Evolutionary conservation across 2,797 vertebrate genomes (phyloP), one percentile per base, ranked within the genome.

Genomic region (Tragopan temminckii): DNA sequence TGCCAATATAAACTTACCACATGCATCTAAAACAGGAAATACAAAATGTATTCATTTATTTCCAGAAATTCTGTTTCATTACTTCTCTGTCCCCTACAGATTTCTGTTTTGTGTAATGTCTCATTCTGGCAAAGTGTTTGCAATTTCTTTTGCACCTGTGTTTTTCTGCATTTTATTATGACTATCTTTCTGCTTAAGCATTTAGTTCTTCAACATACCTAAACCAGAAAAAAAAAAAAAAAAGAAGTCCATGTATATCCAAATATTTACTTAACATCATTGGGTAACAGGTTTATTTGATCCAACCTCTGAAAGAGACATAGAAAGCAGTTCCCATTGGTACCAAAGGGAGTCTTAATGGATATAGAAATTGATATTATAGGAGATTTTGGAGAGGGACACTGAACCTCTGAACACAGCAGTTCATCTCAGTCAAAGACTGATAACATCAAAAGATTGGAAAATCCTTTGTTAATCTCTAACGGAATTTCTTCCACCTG

Each of bases 131-230:
- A 75, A 90, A 72, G 45, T 64, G 35, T 64, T 86, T 27, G 8
- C 9, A 72, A 72, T n/a, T 86, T 63, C 69, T 45, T 45, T 55
- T 0, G 25, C 50, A 91, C 69, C 52, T 91, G 53, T 82, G 48
- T 80, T 91, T 83, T 88, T 79, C 68, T 85, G 24, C 67, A 31
- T 21, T 89, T 88, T 94, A 67, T 79, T 90, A 40, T 55, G 63
- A 53, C 52, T 92, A 19, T 79, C 43, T 82, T 88, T 80, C 17
- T 55, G 19, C 36, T 76, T 76, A 59, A 90, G 31, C 58, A 52
- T 67, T 90, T 0, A 2, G 20, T 62, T 88, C 48, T 48, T 82
- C 81, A 45, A 81, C 21, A 33, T 48, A 71, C 5, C 17, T 18
- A 67, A 82, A 33, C 23, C 59, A 78, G 35, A 27, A 57, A 70